Evolutionary conservation across 1,140 invertebrate species (phyloP).

Genomic region (Caenorhabditis inopinata): DNA sequence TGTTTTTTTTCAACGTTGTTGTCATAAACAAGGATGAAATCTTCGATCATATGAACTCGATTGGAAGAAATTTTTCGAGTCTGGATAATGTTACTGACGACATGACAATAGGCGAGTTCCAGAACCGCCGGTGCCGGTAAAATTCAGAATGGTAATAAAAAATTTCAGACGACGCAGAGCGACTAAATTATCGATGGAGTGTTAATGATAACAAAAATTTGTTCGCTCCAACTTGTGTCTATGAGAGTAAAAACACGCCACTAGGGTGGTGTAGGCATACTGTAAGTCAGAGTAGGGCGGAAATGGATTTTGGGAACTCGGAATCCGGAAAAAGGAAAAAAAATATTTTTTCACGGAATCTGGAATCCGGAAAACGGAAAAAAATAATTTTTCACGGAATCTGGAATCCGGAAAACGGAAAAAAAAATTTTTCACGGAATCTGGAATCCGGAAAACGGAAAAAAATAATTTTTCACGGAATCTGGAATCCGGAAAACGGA

Average conservation of each 20-base stretch:
- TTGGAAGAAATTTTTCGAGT: not conserved
- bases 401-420: too few relatives aligned
- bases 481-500: too few relatives aligned
- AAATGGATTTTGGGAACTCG: too few relatives aligned
- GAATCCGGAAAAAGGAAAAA: too few relatives aligned
- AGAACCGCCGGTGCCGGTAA: too few relatives aligned
- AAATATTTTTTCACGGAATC: too few relatives aligned
- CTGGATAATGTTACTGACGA: not conserved
- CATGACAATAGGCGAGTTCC: not conserved
- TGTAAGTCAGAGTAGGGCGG: not conserved
- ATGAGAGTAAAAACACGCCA: not conserved
- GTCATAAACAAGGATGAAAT: not conserved
- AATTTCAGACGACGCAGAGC: not conserved
- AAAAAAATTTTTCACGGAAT: too few relatives aligned
- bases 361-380: too few relatives aligned
- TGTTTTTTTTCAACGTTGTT: not conserved
- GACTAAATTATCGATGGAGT: not conserved
- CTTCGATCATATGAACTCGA: not conserved
- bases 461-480: too few relatives aligned
- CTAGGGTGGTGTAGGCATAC: conserved; percentile 3
- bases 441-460: too few relatives aligned
- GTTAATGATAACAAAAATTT: not conserved
- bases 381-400: too few relatives aligned
- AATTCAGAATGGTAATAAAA: too few relatives aligned
- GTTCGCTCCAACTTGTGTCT: not conserved